Evolutionary conservation across 2,797 vertebrate genomes (phyloP).

Genomic region (Hybognathus amarus): DNA sequence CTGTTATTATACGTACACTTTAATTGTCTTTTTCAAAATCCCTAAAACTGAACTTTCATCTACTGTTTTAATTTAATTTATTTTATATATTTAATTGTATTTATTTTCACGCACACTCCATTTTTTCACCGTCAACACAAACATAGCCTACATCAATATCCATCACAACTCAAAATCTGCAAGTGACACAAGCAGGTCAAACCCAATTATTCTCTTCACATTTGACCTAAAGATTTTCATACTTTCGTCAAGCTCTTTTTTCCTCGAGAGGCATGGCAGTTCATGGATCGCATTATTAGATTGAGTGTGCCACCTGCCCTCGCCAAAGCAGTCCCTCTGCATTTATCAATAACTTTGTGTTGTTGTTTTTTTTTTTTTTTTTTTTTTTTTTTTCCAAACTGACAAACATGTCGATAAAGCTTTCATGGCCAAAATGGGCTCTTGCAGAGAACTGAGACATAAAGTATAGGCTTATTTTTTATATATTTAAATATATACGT

Average conservation of each 20-base stretch:
- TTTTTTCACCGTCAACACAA: conserved; percentile 4
- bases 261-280: background rate
- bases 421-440: background rate
- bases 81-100: background rate
- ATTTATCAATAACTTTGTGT: conserved; percentile 20
- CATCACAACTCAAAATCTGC: background rate
- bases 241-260: conserved; percentile 4
- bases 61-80: background rate
- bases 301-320: conserved; percentile 8
- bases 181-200: background rate
- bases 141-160: background rate
- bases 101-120: background rate
- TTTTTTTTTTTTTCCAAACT: conserved; percentile 20
- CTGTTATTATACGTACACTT: no score
- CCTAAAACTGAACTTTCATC: background rate
- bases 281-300: background rate
- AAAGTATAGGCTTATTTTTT: no score
- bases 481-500: no score
- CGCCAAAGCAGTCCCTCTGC: background rate
- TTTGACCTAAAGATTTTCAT: background rate
- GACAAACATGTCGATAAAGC: conserved; percentile 18
- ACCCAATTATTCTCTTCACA: background rate
- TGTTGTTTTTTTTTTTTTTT: conserved; percentile 7
- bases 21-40: background rate
- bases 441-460: background rate